These are phyloP conservation scores for Sphaerodactylus townsendi DNA, from an alignment of 2,113 vertebrate genomes.

Conservation along the genomic window DNA sequence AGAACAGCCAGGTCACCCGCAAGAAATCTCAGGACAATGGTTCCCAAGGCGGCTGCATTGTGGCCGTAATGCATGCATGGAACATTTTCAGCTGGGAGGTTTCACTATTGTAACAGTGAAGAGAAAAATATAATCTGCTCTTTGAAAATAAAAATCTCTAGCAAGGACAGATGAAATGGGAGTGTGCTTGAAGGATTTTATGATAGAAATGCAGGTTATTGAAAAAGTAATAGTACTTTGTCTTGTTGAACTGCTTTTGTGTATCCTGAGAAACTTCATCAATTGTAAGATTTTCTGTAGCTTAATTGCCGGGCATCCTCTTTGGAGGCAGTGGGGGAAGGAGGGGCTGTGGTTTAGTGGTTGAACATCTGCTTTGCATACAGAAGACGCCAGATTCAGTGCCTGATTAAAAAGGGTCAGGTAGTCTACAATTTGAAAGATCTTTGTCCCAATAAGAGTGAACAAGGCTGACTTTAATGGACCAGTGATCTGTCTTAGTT, in stretches of 20 bases:
- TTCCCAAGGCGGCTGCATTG: constrained; percentile 24
- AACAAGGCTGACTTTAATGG: no score
- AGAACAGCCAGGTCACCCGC: background rate
- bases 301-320: background rate
- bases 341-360: no score
- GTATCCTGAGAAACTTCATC: background rate
- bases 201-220: no score
- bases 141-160: background rate
- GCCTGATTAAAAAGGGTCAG: no score
- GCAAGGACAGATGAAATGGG: background rate
- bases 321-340: no score
- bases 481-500: no score
- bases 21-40: background rate
- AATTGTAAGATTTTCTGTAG: background rate
- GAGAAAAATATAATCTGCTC: background rate
- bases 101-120: background rate
- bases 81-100: background rate
- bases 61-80: background rate
- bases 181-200: background rate
- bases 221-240: background rate
- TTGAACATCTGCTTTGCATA: no score
- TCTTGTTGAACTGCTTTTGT: background rate
- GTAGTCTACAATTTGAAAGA: no score
- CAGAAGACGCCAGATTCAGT: no score
- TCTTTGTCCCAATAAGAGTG: no score